Evolutionary conservation across 2,113 vertebrate species (phyloP).

Genomic region (Rhabdornis inornatus): DNA sequence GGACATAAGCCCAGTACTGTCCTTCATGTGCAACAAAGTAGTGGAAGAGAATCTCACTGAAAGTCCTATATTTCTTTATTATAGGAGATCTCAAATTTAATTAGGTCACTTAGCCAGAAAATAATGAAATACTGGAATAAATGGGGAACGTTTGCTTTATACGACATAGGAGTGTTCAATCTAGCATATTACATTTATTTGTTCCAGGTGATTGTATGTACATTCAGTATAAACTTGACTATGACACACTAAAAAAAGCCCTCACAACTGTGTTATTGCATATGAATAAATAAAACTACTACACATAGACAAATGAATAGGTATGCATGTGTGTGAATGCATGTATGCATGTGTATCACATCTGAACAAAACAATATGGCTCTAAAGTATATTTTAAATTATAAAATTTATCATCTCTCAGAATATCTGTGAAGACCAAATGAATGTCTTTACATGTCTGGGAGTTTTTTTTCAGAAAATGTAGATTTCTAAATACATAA

Average conservation of each 20-base stretch:
- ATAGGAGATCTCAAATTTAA: background rate
- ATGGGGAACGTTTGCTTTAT: background rate
- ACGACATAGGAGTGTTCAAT: background rate
- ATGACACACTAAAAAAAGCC: background rate
- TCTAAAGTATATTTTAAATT: background rate
- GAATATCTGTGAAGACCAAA: constrained; percentile 46
- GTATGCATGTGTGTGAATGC: background rate
- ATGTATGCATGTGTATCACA: background rate
- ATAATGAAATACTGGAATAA: background rate
- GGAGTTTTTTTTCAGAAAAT: background rate
- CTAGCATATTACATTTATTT: background rate
- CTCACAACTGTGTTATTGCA: background rate
- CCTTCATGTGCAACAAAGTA: background rate
- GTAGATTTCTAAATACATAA: constrained; percentile 36
- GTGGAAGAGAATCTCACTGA: background rate
- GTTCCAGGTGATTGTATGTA: background rate
- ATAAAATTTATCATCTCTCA: background rate
- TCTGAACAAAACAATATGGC: background rate
- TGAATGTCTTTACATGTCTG: background rate
- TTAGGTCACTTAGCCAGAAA: background rate
- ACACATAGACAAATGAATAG: background rate
- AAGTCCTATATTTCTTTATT: background rate
- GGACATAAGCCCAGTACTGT: background rate
- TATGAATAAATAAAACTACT: background rate
- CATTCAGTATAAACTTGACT: background rate